Evolutionary conservation across 2,113 vertebrate genomes (phyloP).

Genomic region (Speoplatyrhinus poulsoni): DNA sequence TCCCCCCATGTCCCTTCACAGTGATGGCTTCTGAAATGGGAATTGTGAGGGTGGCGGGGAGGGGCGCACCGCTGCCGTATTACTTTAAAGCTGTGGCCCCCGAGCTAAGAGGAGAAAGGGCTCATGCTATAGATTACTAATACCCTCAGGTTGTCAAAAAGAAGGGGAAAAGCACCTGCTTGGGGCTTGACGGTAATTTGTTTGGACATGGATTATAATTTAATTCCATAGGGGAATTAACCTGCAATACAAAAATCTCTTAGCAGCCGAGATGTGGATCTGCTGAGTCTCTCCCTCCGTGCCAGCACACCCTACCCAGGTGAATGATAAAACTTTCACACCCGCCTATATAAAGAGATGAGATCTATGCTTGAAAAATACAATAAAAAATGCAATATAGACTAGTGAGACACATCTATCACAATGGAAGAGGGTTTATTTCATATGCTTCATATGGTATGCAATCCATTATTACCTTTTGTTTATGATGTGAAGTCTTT

Average conservation of each 20-base stretch:
- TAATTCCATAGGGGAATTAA: constrained; percentile 76
- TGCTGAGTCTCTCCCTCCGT: constrained; percentile 20
- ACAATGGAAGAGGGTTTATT: constrained; percentile 38
- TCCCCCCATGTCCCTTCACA: constrained; percentile 52
- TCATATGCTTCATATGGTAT: constrained; percentile 21
- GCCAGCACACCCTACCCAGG: constrained; percentile 30
- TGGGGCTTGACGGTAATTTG: constrained; percentile 73
- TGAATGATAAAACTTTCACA: constrained; percentile 61
- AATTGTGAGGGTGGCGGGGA: constrained; percentile 27
- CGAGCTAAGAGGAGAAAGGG: constrained; percentile 42
- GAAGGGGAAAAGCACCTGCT: constrained; percentile 58
- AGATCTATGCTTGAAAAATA: constrained; percentile 27
- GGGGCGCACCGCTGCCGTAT: constrained; percentile 44
- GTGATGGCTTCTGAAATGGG: constrained; percentile 59
- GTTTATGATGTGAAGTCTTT: constrained; percentile 1
- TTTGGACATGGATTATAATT: constrained; percentile 78
- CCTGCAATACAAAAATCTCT: constrained; percentile 62
- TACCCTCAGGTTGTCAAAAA: constrained; percentile 66
- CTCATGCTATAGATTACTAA: constrained; percentile 69
- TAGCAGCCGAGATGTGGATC: constrained; percentile 51
- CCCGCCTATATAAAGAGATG: constrained; percentile 47
- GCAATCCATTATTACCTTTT: constrained; percentile 44
- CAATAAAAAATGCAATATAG: constrained; percentile 55
- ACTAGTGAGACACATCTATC: constrained; percentile 45
- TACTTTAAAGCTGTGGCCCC: constrained; percentile 45